These are phyloP conservation scores for Oopsacas minuta DNA, from an alignment of 37 sponge, comb jelly and placozoan species.

Conservation along the genomic window DNA sequence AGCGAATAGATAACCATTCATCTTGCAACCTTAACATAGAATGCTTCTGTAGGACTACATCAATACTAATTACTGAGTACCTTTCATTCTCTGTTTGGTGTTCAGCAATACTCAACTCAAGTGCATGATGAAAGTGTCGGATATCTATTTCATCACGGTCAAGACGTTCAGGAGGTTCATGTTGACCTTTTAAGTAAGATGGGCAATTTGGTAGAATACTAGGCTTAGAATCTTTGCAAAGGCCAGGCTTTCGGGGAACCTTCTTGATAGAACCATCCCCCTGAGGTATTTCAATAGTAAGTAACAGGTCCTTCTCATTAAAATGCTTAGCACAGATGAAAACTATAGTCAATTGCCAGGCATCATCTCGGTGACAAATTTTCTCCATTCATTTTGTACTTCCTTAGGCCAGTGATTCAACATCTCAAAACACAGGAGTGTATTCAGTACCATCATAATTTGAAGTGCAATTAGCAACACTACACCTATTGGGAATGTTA, in stretches of 20 bases:
- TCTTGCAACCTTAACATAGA: background rate
- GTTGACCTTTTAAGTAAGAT: background rate
- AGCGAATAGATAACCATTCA: background rate
- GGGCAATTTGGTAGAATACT: background rate
- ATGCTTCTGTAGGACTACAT: background rate
- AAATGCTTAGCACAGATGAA: background rate
- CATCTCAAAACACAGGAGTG: background rate
- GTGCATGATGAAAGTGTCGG: background rate
- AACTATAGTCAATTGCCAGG: background rate
- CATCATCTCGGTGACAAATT: background rate
- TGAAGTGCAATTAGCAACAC: background rate
- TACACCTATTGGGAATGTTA: background rate
- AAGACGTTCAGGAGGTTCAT: background rate
- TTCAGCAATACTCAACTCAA: background rate
- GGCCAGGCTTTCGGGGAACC: background rate
- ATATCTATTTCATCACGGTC: background rate
- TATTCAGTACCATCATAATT: background rate
- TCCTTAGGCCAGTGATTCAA: background rate
- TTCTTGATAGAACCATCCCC: background rate
- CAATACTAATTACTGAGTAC: background rate
- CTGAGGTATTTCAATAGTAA: background rate
- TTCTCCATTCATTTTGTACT: background rate
- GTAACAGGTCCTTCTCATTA: background rate
- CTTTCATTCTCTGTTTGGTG: background rate
- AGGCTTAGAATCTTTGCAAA: background rate